Percentiles rank a stretch among this genome's conserved stretches.
phyloP scores from a whole-genome alignment of 1,140 invertebrate genomes.

The Holotrichia oblita region DNA sequence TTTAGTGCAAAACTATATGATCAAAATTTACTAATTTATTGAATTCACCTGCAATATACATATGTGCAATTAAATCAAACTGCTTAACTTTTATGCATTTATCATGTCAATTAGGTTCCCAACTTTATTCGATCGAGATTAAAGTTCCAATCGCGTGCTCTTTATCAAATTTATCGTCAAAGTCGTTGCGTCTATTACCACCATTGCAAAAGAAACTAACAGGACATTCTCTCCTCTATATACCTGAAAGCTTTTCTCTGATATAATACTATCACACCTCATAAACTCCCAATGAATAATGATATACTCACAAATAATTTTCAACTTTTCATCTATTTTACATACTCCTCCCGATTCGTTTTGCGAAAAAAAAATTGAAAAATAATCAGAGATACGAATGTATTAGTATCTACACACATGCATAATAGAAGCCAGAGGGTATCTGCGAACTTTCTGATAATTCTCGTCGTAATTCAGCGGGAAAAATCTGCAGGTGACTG shows the following conservation, averaged over 20 bases:
- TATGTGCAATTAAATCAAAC: background rate
- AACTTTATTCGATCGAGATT: background rate
- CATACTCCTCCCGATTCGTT: background rate
- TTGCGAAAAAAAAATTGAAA: background rate
- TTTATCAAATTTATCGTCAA: background rate
- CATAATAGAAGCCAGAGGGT: background rate
- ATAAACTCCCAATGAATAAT: background rate
- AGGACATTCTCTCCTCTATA: no score
- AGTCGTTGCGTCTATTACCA: background rate
- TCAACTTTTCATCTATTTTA: slow-evolving; percentile 8
- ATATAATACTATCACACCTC: background rate
- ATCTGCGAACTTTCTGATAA: no score
- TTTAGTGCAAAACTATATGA: no score
- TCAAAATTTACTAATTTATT: background rate
- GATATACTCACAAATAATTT: slow-evolving; percentile 2
- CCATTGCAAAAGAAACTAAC: no score
- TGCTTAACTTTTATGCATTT: background rate
- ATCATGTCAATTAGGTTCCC: background rate
- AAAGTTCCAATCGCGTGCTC: background rate
- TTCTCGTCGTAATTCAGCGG: no score
- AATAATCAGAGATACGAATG: no score
- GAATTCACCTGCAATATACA: background rate
- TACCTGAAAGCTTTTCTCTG: background rate
- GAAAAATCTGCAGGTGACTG: background rate
- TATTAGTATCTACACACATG: background rate